A percentile compares a stretch with the other conserved stretches of the same genome.
Conservation (phyloP, 2,888 invertebrate species). For the Pollenia griseotomentosa region DNA sequence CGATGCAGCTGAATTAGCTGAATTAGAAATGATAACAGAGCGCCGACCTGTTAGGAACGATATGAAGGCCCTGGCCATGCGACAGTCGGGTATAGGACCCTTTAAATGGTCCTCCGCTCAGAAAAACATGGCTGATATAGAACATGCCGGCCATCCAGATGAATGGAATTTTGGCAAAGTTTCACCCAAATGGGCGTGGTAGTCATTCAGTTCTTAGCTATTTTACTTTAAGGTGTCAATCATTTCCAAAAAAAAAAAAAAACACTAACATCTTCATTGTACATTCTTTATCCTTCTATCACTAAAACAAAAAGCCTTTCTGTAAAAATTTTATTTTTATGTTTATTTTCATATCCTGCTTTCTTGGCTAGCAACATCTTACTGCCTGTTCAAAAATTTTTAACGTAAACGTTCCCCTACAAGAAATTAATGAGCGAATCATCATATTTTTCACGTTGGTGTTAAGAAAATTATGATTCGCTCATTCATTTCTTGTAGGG, state of each 20-base stretch:
- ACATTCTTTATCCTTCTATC: neutral
- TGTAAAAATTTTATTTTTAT: neutral
- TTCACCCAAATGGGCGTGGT: conserved; percentile 84
- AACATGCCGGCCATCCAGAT: conserved; percentile 83
- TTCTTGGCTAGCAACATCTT: neutral
- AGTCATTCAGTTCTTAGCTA: conserved; percentile 38
- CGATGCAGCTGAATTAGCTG: conserved; percentile 80
- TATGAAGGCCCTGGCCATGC: conserved; percentile 81
- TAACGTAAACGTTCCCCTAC: no score
- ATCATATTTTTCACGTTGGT: no score
- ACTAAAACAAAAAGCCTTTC: no score
- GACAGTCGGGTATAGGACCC: conserved; percentile 79
- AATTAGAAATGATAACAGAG: conserved; percentile 82
- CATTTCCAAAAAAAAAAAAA: conserved; percentile 22
- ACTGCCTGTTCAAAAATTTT: no score
- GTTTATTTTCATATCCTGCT: neutral
- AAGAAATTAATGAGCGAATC: no score
- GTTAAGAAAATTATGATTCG: no score
- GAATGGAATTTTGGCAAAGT: conserved; percentile 83
- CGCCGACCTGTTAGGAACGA: conserved; percentile 82
- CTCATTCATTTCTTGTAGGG: no score
- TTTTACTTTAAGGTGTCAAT: neutral
- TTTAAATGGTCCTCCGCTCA: conserved; percentile 82
- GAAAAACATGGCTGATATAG: conserved; percentile 76
- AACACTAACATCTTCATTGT: neutral